These are phyloP conservation scores for Dunckerocampus dactyliophorus DNA, from an alignment of 2,113 vertebrate species.

Conservation along the genomic window DNA sequence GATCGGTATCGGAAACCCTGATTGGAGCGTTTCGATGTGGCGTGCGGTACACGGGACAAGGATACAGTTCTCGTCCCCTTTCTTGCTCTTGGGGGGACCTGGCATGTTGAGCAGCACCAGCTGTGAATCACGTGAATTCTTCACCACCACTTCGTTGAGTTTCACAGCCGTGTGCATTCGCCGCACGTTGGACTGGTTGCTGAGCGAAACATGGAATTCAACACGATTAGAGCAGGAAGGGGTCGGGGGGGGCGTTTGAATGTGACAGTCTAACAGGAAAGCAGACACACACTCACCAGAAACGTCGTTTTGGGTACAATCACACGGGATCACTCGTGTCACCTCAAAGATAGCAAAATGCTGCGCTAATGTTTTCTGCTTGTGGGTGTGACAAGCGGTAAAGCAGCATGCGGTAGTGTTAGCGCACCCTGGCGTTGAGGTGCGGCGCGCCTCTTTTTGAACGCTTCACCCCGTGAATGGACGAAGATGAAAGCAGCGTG, in stretches of 20 bases:
- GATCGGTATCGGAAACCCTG: too few relatives aligned
- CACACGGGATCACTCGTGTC: too few relatives aligned
- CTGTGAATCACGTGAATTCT: slow-evolving; percentile 82
- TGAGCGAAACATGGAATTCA: slow-evolving; percentile 32
- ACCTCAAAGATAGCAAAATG: too few relatives aligned
- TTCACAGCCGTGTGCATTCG: slow-evolving; percentile 97
- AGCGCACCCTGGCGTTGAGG: too few relatives aligned
- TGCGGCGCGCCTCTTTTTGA: too few relatives aligned
- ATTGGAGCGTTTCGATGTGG: too few relatives aligned
- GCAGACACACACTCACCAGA: background rate
- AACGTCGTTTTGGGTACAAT: background rate
- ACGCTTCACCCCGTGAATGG: too few relatives aligned
- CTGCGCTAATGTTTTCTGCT: too few relatives aligned
- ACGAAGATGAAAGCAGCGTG: too few relatives aligned
- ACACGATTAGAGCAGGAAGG: background rate
- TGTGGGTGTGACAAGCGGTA: too few relatives aligned
- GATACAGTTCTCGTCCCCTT: slow-evolving; percentile 98
- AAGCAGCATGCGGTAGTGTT: too few relatives aligned
- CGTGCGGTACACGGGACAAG: slow-evolving; percentile 42
- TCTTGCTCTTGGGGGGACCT: slow-evolving; percentile 86
- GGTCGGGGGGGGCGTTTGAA: background rate
- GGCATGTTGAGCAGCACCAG: slow-evolving; percentile 96
- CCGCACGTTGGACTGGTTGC: slow-evolving; percentile 91
- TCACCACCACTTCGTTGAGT: slow-evolving; percentile 85
- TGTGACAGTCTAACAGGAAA: background rate